Base-by-base conservation (phyloP, 2,797 vertebrate genomes). In the Arnoldichthys spilopterus region DNA sequence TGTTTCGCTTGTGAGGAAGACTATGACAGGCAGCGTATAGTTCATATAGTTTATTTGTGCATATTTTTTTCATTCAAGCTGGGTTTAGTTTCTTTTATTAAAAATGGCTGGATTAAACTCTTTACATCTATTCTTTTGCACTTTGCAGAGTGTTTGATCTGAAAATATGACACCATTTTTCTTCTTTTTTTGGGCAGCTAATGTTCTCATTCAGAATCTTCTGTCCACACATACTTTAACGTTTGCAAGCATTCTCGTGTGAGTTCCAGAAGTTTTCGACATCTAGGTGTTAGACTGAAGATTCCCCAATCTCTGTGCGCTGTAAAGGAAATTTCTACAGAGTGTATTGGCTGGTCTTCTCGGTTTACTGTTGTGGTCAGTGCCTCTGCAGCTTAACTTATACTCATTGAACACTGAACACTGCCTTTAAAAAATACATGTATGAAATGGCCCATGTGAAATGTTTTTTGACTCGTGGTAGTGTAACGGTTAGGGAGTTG, bases 251-350 rank as follows among this genome's bases (percentile, higher is more conserved):
- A 1, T 16, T 40, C 62, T 64, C 6, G 1, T n/a, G 30, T 11
- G 5, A 28, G 58, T 12, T 62, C 15, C 59, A 18, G 34, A 9
- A 20, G 62, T 32, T 64, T 64, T 40, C 34, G 20, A 43, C 62
- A 66, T 40, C 20, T 66, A 66, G 37, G 37, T 66, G 62, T 66
- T 43, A 45, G 40, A 64, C 16, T 63, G 9, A 64, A 64, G 32
- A 40, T n/a, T 43, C 24, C 63, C 12, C 22, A 18, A 67, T 20
- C 63, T 7, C 40, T 67, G 37, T 45, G n/a, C 45, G n/a, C 45
- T 22, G 4, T 43, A 34, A 45, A 43, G n/a, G n/a, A n/a, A n/a
- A n/a, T n/a, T n/a, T n/a, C 24, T 37, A 45, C 22, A 45, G 26
- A 45, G 9, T n/a, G 0, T 64, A n/a, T n/a, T 64, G 34, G 20